These are phyloP conservation scores for Tauraco erythrolophus DNA, from an alignment of 2,113 vertebrate species.

Conservation along the genomic window DNA sequence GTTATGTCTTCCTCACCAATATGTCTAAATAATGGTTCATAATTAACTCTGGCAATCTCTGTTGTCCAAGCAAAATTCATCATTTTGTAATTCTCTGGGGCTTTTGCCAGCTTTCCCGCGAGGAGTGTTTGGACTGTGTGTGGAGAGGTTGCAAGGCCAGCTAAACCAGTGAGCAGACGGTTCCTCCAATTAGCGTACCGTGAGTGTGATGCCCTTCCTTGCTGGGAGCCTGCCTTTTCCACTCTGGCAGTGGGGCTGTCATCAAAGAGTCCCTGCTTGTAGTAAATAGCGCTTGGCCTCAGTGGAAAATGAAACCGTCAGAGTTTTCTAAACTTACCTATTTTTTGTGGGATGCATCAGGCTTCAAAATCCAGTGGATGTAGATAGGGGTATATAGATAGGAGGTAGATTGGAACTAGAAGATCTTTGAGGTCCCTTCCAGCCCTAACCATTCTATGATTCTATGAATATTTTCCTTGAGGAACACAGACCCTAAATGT, in stretches of 20 bases:
- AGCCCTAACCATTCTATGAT: too few species aligned
- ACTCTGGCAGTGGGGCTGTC: background rate
- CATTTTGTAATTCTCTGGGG: slow-evolving; percentile 41
- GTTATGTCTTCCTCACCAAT: slow-evolving; percentile 60
- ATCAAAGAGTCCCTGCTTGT: background rate
- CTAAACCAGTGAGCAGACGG: background rate
- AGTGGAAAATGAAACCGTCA: background rate
- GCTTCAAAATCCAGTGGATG: background rate
- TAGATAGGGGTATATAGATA: too few species aligned
- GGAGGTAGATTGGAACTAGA: too few species aligned
- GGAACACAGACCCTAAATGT: background rate
- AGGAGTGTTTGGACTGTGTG: slow-evolving; percentile 35
- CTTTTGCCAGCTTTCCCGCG: background rate
- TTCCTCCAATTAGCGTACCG: background rate
- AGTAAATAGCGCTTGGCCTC: background rate
- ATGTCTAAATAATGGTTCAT: slow-evolving; percentile 51
- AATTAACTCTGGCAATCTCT: slow-evolving; percentile 57
- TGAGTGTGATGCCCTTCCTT: background rate
- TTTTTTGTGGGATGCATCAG: background rate
- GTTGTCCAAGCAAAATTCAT: slow-evolving; percentile 42
- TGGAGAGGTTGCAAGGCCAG: slow-evolving; percentile 19
- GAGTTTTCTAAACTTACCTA: background rate
- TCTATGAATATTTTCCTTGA: background rate
- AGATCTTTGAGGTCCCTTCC: too few species aligned
- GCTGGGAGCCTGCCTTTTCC: background rate